These are phyloP conservation scores for Aulostomus chinensis DNA, from an alignment of 2,797 vertebrate species.

Conservation along the genomic window DNA sequence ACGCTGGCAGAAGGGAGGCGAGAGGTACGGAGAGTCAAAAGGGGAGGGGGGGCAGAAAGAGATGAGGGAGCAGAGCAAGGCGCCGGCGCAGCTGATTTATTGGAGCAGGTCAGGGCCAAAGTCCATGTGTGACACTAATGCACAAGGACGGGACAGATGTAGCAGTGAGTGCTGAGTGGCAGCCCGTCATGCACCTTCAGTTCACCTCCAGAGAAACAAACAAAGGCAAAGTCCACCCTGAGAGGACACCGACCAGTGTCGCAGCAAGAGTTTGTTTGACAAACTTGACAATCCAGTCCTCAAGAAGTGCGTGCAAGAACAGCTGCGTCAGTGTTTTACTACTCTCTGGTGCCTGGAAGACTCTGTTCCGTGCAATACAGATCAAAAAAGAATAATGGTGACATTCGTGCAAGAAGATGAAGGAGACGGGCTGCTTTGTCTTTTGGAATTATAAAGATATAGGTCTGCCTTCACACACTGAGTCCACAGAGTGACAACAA, in stretches of 20 bases:
- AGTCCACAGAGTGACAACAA: no score
- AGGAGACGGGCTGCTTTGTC: no score
- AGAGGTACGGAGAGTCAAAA: slow-evolving; percentile 26
- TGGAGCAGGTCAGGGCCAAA: slow-evolving; percentile 62
- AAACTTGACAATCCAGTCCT: no score
- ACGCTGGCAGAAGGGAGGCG: slow-evolving; percentile 29
- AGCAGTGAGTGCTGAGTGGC: slow-evolving; percentile 57
- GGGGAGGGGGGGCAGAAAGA: slow-evolving; percentile 2
- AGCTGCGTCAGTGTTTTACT: no score
- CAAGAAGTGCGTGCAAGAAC: no score
- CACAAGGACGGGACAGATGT: slow-evolving; percentile 74
- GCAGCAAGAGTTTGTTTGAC: neutral
- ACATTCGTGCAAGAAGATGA: no score
- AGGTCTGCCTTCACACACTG: no score
- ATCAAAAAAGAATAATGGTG: no score
- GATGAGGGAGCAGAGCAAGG: slow-evolving; percentile 16
- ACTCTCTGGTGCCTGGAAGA: no score
- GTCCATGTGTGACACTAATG: slow-evolving; percentile 70
- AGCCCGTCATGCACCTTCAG: slow-evolving; percentile 57
- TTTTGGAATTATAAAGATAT: no score
- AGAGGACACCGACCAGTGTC: slow-evolving; percentile 7
- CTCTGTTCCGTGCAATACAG: no score
- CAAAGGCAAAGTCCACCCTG: slow-evolving; percentile 15
- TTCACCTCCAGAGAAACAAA: slow-evolving; percentile 30
- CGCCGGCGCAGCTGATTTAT: slow-evolving; percentile 58